Base-by-base conservation (phyloP, 2,797 vertebrate genomes). In the Pseudomugil tenellus region DNA sequence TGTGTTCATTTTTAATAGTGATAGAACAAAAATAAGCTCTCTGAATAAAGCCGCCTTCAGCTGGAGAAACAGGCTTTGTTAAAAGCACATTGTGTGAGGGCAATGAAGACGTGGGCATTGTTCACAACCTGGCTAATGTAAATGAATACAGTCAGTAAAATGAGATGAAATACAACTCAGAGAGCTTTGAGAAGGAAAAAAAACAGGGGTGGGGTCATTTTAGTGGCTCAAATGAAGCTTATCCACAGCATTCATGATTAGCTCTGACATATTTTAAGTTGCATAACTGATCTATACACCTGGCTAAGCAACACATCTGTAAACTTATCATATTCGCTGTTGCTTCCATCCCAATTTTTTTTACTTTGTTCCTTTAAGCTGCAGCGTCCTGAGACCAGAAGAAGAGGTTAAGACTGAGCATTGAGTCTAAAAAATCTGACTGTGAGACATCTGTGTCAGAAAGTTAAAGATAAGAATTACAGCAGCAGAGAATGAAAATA, bases 1-100 rank as follows among this genome's bases (percentile, higher is more conserved):
- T 49, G 34, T 28, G 72, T 92, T 89, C 91, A 94, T 91, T 79
- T 93, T 92, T 91, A 64, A 93, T 92, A 78, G 65, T 72, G 76
- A 83, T 62, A 67, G 86, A 84, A 83, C 75, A 76, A 74, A 93
- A 92, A 93, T 90, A 91, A 90, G 84, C 65, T 61, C 39, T 75
- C 17, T 35, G 72, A 79, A 84, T 80, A 17, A 29, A 29, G 6
- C 32, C 32, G 4, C 7, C 77, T 71, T 32, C 58, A 31, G 62
- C 43, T 77, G 56, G 55, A 75, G 65, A 54, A 23, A 25, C 0
- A 9, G 67, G 56, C 46, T 63, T 57, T 29, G 57, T 63, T 72
- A 65, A 73, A 78, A 76, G 71, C 63, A 72, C 13, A 64, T 48
- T 76, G 73, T 60, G 21, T 37, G 9, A 58, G 63, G 51, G 51